phyloP scores from a whole-genome alignment of 2,797 vertebrate genomes.

The Enteromius fasciolatus region DNA sequence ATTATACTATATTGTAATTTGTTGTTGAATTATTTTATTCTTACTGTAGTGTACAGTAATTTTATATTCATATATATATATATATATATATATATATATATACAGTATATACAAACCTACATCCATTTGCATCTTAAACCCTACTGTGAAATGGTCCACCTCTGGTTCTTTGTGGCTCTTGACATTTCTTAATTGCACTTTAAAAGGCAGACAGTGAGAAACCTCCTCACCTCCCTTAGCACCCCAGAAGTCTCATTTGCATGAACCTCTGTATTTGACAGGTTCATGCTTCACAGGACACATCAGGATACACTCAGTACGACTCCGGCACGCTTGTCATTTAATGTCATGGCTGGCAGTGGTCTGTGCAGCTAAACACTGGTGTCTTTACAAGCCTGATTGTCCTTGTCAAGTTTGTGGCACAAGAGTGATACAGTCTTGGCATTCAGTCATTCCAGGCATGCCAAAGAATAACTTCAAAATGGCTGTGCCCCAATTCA shows the following conservation, averaged over 20 bases:
- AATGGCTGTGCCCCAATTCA: not conserved
- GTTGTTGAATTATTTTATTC: not conserved
- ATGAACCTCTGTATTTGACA: constrained; percentile 43
- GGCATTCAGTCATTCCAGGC: not conserved
- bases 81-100: no score
- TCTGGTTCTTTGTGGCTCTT: constrained; percentile 28
- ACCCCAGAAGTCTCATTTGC: constrained; percentile 50
- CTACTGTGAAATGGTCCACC: constrained; percentile 8
- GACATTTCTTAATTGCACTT: constrained; percentile 38
- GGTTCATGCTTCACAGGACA: constrained; percentile 51
- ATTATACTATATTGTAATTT: constrained; percentile 2
- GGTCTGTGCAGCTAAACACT: constrained; percentile 32
- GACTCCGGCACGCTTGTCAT: constrained; percentile 48
- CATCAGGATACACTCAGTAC: constrained; percentile 46
- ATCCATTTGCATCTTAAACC: constrained; percentile 13
- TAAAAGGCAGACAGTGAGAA: constrained; percentile 39
- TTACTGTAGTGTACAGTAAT: not conserved
- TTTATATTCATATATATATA: constrained; percentile 19
- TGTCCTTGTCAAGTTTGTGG: constrained; percentile 10
- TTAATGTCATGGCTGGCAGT: constrained; percentile 49
- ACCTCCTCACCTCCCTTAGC: constrained; percentile 22
- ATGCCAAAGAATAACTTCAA: not conserved
- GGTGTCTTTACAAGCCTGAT: constrained; percentile 36
- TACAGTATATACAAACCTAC: constrained; percentile 16
- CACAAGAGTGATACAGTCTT: constrained; percentile 4